phyloP scores from a whole-genome alignment of 2,888 invertebrate species.

The Xestobium rufovillosum region DNA sequence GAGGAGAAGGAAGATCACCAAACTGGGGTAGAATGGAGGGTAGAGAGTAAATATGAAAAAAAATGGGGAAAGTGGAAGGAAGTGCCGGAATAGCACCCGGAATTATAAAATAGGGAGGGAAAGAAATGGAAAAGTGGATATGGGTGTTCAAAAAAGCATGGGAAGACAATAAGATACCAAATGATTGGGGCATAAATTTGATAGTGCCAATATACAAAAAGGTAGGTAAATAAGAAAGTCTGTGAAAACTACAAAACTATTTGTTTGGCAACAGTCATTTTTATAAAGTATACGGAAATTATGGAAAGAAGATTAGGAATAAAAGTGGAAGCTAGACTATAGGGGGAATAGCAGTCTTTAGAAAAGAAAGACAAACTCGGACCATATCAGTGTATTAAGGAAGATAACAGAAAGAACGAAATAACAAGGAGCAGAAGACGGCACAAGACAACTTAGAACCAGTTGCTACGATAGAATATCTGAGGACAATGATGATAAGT shows the following conservation, averaged over 20 bases:
- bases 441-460: too few relatives aligned
- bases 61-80: constrained; percentile 1
- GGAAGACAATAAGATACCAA: background rate
- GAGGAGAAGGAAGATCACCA: too few relatives aligned
- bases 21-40: too few relatives aligned
- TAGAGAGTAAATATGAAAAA: too few relatives aligned
- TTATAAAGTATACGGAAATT: background rate
- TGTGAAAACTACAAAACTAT: background rate
- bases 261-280: background rate
- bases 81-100: background rate
- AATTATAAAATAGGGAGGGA: background rate
- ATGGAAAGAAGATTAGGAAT: background rate
- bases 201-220: constrained; percentile 1
- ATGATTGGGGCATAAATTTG: background rate
- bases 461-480: too few relatives aligned
- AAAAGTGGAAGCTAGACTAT: too few relatives aligned
- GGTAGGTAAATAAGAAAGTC: background rate
- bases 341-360: too few relatives aligned
- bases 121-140: background rate
- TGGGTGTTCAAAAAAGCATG: background rate
- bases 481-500: too few relatives aligned
- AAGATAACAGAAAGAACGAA: too few relatives aligned
- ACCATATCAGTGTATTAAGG: background rate
- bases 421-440: too few relatives aligned
- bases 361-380: background rate